Evolutionary conservation across 2,113 vertebrate species (phyloP).

Genomic region (Nyctereutes procyonoides): DNA sequence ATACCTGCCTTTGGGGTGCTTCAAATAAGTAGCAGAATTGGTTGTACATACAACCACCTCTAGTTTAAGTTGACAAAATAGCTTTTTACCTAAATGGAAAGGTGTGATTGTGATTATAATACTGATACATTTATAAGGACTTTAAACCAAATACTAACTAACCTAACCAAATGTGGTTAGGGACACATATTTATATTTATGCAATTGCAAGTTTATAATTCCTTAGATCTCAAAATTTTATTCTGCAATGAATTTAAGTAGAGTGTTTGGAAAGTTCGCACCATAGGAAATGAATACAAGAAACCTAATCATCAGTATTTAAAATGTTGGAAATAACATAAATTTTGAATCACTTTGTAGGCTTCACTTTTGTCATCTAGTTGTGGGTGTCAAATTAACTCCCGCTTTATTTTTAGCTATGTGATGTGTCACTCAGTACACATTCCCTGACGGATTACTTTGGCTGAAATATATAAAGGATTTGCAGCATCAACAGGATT

Average conservation of each 20-base stretch:
- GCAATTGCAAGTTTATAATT: not conserved
- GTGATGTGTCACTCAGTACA: slow-evolving; percentile 6
- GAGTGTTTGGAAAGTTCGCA: not conserved
- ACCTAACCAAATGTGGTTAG: not conserved
- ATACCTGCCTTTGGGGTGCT: not conserved
- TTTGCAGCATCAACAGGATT: not conserved
- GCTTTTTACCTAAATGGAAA: not conserved
- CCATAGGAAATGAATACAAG: slow-evolving; percentile 43
- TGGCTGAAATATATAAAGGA: slow-evolving; percentile 30
- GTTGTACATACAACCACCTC: not conserved
- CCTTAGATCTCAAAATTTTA: slow-evolving; percentile 38
- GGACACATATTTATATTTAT: not conserved
- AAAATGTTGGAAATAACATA: slow-evolving; percentile 63
- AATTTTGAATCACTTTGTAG: slow-evolving; percentile 51
- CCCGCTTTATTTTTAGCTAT: slow-evolving; percentile 64
- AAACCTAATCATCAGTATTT: slow-evolving; percentile 40
- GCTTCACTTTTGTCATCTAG: slow-evolving; percentile 56
- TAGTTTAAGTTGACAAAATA: slow-evolving; percentile 26
- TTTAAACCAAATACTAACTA: not conserved
- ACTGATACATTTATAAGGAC: not conserved
- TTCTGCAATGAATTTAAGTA: slow-evolving; percentile 26
- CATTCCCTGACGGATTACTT: not conserved
- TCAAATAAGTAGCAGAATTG: not conserved
- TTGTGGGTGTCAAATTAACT: slow-evolving; percentile 66
- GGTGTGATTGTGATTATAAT: not conserved